These are phyloP conservation scores for Amphiduros pacificus DNA, from an alignment of 2,888 invertebrate genomes.

Conservation along the genomic window DNA sequence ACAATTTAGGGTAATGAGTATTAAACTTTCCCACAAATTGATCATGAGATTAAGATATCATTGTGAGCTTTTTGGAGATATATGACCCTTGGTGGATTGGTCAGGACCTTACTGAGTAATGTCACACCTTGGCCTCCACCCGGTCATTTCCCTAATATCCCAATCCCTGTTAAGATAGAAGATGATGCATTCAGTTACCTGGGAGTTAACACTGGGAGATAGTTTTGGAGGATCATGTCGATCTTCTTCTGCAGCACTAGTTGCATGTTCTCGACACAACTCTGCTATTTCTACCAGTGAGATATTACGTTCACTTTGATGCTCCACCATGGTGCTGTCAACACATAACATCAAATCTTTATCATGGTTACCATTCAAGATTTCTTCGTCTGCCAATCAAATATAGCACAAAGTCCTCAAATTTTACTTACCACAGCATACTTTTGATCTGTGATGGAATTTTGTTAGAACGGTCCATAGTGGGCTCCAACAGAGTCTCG, in stretches of 20 bases:
- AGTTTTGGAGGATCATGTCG: background rate
- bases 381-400: background rate
- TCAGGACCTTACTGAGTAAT: too few relatives aligned
- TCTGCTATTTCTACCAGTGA: conserved; percentile 25
- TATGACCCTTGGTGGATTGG: too few relatives aligned
- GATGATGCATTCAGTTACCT: background rate
- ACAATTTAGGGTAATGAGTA: too few relatives aligned
- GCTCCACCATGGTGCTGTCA: conserved; percentile 30
- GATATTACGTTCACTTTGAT: conserved; percentile 24
- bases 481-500: conserved; percentile 17
- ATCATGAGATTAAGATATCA: too few relatives aligned
- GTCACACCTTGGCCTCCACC: too few relatives aligned
- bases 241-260: background rate
- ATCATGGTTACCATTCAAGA: background rate
- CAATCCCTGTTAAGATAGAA: too few relatives aligned
- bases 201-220: background rate
- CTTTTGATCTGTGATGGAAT: conserved; percentile 17
- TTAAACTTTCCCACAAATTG: too few relatives aligned
- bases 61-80: too few relatives aligned
- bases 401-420: too few relatives aligned
- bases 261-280: conserved; percentile 21
- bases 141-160: background rate
- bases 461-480: conserved; percentile 4
- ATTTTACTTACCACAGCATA: conserved; percentile 30
- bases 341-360: background rate